Percentiles rank a stretch among this genome's conserved stretches.
Conservation (phyloP, 35 echinoderm and acorn worm genomes). For the Strongylocentrotus purpuratus region DNA sequence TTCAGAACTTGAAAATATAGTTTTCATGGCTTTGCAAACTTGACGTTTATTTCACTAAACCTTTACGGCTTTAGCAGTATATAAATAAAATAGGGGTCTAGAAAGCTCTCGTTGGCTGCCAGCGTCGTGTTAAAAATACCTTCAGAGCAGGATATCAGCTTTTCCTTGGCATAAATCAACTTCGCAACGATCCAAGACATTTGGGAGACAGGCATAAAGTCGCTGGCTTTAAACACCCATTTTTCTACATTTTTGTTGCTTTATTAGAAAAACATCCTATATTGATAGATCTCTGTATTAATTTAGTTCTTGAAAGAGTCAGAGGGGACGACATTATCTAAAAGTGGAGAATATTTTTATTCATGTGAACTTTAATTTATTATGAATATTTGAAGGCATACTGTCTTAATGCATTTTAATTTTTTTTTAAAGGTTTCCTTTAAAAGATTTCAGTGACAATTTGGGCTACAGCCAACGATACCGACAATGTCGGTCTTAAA, state of each 20-base stretch:
- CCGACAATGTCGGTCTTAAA: too few relatives aligned
- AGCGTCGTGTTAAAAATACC: neutral
- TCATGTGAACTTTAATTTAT: too few relatives aligned
- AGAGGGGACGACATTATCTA: too few relatives aligned
- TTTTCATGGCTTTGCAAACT: neutral
- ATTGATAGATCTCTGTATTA: neutral
- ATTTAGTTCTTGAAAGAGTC: neutral
- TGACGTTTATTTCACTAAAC: neutral
- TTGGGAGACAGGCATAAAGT: neutral
- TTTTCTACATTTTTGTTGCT: neutral
- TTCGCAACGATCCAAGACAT: constrained; percentile 1
- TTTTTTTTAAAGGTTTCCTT: too few relatives aligned
- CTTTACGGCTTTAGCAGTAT: neutral
- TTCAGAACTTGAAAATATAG: too few relatives aligned
- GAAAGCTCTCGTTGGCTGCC: neutral
- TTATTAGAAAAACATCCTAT: neutral
- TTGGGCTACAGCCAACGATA: too few relatives aligned
- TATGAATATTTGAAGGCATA: too few relatives aligned
- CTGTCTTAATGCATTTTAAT: too few relatives aligned
- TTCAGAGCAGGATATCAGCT: neutral
- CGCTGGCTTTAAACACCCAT: neutral
- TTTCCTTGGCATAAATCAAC: neutral
- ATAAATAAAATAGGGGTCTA: neutral
- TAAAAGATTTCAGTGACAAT: too few relatives aligned
- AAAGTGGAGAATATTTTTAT: too few relatives aligned